Evolutionary conservation across 2,888 invertebrate species (phyloP).

Genomic region (Tiphia femorata): DNA sequence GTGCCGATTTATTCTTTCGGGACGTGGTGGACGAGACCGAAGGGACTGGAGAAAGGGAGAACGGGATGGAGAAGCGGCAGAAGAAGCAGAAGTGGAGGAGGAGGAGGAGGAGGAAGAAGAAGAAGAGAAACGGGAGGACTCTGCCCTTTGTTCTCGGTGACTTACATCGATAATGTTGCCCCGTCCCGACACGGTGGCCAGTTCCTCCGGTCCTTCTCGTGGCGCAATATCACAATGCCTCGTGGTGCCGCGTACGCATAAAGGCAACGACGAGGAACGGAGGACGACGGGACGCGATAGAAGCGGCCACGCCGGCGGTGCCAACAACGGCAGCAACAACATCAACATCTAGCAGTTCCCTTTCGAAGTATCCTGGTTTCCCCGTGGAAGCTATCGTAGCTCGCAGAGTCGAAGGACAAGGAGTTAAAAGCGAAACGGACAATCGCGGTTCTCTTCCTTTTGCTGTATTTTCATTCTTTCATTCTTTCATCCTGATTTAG

Average conservation of each 20-base stretch:
- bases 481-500: too few relatives aligned
- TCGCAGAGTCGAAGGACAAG: not conserved
- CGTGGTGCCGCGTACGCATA: constrained; percentile 36
- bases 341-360: constrained; percentile 1
- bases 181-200: constrained; percentile 38
- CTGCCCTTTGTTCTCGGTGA: constrained; percentile 47
- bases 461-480: too few relatives aligned
- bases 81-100: not conserved
- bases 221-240: constrained; percentile 40
- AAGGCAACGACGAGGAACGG: constrained; percentile 18
- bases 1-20: not conserved
- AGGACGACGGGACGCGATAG: constrained; percentile 14
- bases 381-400: constrained; percentile 39
- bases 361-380: constrained; percentile 34
- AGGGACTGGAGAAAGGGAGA: not conserved
- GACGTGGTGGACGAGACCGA: not conserved
- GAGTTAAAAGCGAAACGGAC: too few relatives aligned
- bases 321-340: constrained; percentile 1
- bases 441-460: too few relatives aligned
- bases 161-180: constrained; percentile 46
- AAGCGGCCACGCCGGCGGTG: constrained; percentile 25
- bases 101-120: not conserved
- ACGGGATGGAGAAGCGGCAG: too few relatives aligned
- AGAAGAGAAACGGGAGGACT: constrained; percentile 19
- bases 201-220: constrained; percentile 19